A percentile compares a stretch with the other conserved stretches of the same genome.
Conservation (phyloP, 2,113 vertebrate genomes). For the Tringa solitaria region DNA sequence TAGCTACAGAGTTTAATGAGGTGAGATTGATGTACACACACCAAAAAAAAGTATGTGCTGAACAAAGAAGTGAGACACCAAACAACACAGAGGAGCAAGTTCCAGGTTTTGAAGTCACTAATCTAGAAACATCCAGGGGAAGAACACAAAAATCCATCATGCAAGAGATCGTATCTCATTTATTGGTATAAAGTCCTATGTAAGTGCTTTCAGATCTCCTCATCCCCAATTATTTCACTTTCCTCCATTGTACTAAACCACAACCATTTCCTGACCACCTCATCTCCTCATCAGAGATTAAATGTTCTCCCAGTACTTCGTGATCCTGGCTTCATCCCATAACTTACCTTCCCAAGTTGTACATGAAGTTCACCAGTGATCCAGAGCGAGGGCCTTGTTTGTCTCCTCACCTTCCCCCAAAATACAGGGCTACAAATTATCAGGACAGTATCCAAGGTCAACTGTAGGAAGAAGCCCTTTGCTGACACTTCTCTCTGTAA, state of each 20-base stretch:
- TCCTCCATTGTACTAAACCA: neutral
- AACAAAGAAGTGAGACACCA: neutral
- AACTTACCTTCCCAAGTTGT: neutral
- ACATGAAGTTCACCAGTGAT: too few species aligned
- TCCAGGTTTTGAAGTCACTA: neutral
- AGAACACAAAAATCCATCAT: accelerated
- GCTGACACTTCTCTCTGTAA: too few species aligned
- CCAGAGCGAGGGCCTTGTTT: neutral
- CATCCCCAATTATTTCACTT: neutral
- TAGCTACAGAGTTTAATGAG: neutral
- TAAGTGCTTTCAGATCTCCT: neutral
- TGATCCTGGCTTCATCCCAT: neutral
- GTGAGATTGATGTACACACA: neutral
- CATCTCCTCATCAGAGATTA: neutral
- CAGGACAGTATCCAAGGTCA: neutral
- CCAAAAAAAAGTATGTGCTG: neutral
- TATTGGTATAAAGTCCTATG: neutral
- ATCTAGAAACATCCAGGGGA: neutral
- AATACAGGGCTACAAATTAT: neutral
- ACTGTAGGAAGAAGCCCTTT: neutral
- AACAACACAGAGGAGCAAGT: neutral
- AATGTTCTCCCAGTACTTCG: accelerated
- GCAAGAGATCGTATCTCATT: neutral
- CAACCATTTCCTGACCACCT: neutral
- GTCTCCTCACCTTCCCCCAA: neutral